Base-by-base conservation (phyloP, 2,797 vertebrate species). In the Cynopterus sphinx region DNA sequence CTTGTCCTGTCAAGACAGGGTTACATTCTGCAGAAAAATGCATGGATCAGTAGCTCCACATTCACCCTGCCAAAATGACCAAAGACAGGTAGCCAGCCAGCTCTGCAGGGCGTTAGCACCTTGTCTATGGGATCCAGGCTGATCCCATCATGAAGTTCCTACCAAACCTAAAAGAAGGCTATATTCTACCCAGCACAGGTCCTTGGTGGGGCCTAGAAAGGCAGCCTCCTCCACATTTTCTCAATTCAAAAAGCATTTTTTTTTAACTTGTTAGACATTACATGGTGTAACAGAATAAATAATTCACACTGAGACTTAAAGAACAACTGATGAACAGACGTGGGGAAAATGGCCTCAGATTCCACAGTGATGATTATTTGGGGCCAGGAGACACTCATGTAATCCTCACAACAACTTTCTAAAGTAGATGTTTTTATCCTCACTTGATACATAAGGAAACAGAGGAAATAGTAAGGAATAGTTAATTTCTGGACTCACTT, bases 241-340 rank as follows among this genome's bases (percentile, higher is more conserved):
- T 91, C 36, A 89, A 21, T 68, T 71, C 57, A n/a, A 90, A 87
- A 87, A 75, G 19, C n/a, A 83, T 88, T 94, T 88, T 94, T 94
- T 83, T 46, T 86, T 63, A 86, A 87, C 26, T 83, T 53, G 73
- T 73, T 43, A 81, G 82, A 51, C 19, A 77, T 36, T 11, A 10
- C 36, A 24, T 68, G 41, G 5, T 49, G 49, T 73, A 82, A 55
- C 6, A 26, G 51, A 63, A 70, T 36, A 79, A 65, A 75, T 2
- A 93, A 49, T 17, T 59, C 19, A 57, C 63, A 24, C 0, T 15
- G 19, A 88, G 57, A 74, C 12, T 28, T 86, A 57, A 94, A 90
- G 73, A 95, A 74, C 22, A 79, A 51, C 24, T 88, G 26, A 31
- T 28, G 57, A 63, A 36, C 13, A 31, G 75, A 61, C 68, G 79